Evolutionary conservation across 2,888 invertebrate species (phyloP).

Genomic region (Lasioglossum figueresi): DNA sequence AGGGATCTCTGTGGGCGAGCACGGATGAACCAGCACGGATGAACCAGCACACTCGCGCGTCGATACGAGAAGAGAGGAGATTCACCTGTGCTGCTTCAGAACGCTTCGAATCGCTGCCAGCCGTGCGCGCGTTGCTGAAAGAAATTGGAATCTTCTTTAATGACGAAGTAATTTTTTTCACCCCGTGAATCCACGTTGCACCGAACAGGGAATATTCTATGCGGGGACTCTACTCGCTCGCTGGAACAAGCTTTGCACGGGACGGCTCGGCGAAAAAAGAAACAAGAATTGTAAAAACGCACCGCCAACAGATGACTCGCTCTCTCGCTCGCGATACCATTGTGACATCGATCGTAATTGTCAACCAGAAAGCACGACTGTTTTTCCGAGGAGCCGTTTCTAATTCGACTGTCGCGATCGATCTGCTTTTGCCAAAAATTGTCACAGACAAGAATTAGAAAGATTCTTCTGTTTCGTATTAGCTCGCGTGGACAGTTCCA

Average conservation of each 20-base stretch:
- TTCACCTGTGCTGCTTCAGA: constrained; percentile 42
- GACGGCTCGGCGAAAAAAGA: not conserved
- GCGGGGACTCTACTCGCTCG: not conserved
- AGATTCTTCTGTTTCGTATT: not conserved
- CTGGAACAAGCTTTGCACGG: not conserved
- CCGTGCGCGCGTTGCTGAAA: not conserved
- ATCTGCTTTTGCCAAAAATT: not conserved
- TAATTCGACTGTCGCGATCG: not conserved
- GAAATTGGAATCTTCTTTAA: constrained; percentile 21
- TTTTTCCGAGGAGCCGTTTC: not conserved
- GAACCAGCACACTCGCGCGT: constrained; percentile 17
- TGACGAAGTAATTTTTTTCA: constrained; percentile 6
- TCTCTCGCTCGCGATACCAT: not conserved
- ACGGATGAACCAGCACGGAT: constrained; percentile 27
- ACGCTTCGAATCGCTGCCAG: constrained; percentile 24
- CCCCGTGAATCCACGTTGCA: not conserved
- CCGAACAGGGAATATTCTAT: not conserved
- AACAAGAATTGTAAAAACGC: not conserved
- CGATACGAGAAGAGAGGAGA: constrained; percentile 8
- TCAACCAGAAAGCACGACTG: not conserved
- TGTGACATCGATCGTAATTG: not conserved
- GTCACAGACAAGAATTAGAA: not conserved
- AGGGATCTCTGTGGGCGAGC: constrained; percentile 30
- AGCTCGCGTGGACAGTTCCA: too few relatives aligned
- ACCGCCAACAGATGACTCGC: not conserved